phyloP scores from a whole-genome alignment of 2,113 vertebrate species.

The Helogale parvula region DNA sequence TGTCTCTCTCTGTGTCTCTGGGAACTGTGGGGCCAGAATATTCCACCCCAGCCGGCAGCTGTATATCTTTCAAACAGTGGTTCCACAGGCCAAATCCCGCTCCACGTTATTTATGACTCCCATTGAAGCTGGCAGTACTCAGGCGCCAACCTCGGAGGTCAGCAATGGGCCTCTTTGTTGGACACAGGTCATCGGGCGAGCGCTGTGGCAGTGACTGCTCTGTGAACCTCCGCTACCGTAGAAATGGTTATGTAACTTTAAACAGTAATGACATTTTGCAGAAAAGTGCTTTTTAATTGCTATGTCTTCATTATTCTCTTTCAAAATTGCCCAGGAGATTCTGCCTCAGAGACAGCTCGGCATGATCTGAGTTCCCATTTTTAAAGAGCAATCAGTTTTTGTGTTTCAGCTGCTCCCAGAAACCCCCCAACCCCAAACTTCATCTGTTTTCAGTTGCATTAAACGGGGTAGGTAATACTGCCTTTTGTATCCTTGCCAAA shows the following conservation, averaged over 20 bases:
- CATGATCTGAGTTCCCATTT: constrained; percentile 77
- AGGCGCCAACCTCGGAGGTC: constrained; percentile 63
- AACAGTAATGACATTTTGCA: constrained; percentile 81
- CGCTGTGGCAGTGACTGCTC: constrained; percentile 62
- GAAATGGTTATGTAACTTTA: constrained; percentile 78
- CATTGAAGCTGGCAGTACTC: constrained; percentile 56
- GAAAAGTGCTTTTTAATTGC: constrained; percentile 83
- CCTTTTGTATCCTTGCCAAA: constrained; percentile 78
- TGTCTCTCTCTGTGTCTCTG: background rate
- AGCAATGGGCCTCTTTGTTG: constrained; percentile 77
- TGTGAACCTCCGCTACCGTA: constrained; percentile 70
- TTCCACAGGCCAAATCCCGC: constrained; percentile 69
- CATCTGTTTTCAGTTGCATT: constrained; percentile 70
- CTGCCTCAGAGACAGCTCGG: constrained; percentile 69
- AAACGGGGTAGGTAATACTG: constrained; percentile 73
- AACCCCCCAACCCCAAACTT: constrained; percentile 72
- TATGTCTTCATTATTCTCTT: constrained; percentile 82
- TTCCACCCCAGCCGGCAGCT: constrained; percentile 63
- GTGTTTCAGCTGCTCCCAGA: constrained; percentile 69
- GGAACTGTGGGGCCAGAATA: constrained; percentile 55
- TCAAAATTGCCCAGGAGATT: constrained; percentile 79
- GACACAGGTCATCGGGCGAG: constrained; percentile 67
- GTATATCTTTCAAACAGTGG: constrained; percentile 76
- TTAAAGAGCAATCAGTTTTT: constrained; percentile 77
- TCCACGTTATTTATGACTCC: constrained; percentile 76